Percentiles rank a stretch among this genome's conserved stretches.
Conservation (phyloP, 2,113 vertebrate species). For the Gymnarchus niloticus region DNA sequence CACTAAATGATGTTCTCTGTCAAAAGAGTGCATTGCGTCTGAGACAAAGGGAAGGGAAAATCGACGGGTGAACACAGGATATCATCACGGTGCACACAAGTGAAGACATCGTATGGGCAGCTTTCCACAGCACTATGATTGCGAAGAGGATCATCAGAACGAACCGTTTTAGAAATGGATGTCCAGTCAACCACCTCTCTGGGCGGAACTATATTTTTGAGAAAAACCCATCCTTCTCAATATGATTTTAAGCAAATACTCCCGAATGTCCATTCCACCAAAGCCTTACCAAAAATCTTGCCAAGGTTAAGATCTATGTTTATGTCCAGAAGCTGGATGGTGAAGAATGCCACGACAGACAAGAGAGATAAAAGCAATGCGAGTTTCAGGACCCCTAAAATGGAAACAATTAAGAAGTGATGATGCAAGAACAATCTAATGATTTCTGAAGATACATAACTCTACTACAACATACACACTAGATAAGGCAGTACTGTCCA, state of each 20-base stretch:
- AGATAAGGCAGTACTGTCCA: neutral
- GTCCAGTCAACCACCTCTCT: neutral
- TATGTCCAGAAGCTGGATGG: conserved; percentile 86
- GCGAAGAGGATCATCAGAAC: neutral
- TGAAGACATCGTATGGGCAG: neutral
- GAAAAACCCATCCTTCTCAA: neutral
- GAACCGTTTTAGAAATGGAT: neutral
- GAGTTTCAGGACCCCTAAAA: conserved; percentile 76
- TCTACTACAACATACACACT: neutral
- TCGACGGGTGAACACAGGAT: neutral
- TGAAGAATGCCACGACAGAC: conserved; percentile 78
- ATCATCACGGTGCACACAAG: neutral
- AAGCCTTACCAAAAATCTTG: conserved; percentile 75
- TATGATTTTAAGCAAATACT: neutral
- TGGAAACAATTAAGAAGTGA: neutral
- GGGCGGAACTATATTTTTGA: neutral
- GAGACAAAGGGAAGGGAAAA: neutral
- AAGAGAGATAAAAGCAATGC: conserved; percentile 67
- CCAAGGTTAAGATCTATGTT: conserved; percentile 77
- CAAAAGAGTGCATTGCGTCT: neutral
- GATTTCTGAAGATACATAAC: neutral
- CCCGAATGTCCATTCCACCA: neutral
- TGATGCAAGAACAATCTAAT: neutral
- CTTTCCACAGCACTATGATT: neutral
- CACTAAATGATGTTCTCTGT: neutral